Conservation (phyloP, 2,113 vertebrate genomes). For the Okapia johnstoni region DNA sequence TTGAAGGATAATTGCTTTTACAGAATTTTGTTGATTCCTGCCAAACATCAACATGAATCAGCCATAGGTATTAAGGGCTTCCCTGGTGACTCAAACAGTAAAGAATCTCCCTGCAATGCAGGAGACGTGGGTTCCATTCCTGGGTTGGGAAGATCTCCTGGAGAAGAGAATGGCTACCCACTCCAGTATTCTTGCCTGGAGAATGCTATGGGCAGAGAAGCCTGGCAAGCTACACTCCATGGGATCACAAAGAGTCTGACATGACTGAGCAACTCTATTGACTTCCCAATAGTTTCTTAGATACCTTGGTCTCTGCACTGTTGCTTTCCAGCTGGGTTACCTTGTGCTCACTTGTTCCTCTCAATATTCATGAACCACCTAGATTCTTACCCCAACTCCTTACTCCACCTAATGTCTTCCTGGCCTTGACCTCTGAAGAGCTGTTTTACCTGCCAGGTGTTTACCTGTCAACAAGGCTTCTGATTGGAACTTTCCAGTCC, state of each 20-base stretch:
- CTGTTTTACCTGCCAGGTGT: not conserved
- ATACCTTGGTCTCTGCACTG: not conserved
- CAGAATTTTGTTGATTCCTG: not conserved
- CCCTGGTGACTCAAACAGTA: not conserved
- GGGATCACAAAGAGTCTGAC: not conserved
- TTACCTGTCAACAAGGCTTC: not conserved
- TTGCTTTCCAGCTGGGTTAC: not conserved
- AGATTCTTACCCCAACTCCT: not conserved
- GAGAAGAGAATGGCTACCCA: not conserved
- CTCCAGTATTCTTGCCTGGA: not conserved
- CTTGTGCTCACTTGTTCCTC: not conserved
- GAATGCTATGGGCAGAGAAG: not conserved
- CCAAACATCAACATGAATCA: not conserved
- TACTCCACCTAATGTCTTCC: not conserved
- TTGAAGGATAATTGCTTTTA: not conserved
- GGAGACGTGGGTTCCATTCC: not conserved
- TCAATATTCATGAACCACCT: not conserved
- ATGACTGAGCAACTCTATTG: not conserved
- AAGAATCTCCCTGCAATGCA: not conserved
- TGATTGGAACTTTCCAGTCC: not conserved
- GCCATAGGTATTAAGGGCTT: not conserved
- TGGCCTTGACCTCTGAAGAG: not conserved
- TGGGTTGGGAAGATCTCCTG: not conserved
- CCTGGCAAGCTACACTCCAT: not conserved
- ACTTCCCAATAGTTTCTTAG: not conserved